Evolutionary conservation across 1,140 invertebrate species (phyloP).

Genomic region (Nixonia krombeini): DNA sequence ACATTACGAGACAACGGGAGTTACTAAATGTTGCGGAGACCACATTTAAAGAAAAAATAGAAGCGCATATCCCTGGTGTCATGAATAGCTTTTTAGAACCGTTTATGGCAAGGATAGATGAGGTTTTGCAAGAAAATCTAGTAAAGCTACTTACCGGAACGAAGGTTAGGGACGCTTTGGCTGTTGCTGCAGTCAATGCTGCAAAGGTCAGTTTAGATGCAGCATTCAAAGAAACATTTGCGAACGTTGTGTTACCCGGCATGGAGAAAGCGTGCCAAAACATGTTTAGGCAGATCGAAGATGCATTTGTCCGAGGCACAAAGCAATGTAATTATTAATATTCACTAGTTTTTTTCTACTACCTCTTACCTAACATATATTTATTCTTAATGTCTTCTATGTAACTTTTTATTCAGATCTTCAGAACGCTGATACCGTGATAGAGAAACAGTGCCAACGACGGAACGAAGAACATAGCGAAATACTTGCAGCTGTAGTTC

Average conservation of each 20-base stretch:
- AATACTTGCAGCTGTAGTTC: slow-evolving; percentile 51
- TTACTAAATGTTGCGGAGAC: slow-evolving; percentile 75
- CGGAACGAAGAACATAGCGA: slow-evolving; percentile 61
- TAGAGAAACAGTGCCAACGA: slow-evolving; percentile 60
- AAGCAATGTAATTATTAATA: slow-evolving; percentile 92
- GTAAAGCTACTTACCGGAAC: slow-evolving; percentile 82
- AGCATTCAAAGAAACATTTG: slow-evolving; percentile 83
- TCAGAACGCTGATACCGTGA: slow-evolving; percentile 56
- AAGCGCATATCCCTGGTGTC: slow-evolving; percentile 74
- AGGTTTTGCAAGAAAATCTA: slow-evolving; percentile 83
- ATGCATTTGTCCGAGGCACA: slow-evolving; percentile 86
- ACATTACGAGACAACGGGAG: slow-evolving; percentile 68
- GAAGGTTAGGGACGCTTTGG: slow-evolving; percentile 82
- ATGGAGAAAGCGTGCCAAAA: slow-evolving; percentile 88
- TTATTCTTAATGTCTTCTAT: no score
- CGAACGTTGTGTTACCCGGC: slow-evolving; percentile 81
- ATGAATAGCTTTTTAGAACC: slow-evolving; percentile 79
- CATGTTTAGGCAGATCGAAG: slow-evolving; percentile 91
- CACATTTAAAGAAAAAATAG: slow-evolving; percentile 79
- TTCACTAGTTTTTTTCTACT: no score
- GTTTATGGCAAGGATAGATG: slow-evolving; percentile 82
- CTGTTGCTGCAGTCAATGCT: slow-evolving; percentile 77
- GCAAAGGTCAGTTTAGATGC: slow-evolving; percentile 78
- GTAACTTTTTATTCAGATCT: no score
- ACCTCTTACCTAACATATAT: no score